Evolutionary conservation across 2,888 invertebrate genomes (phyloP).

Genomic region (Heteromyza rotundicornis): DNA sequence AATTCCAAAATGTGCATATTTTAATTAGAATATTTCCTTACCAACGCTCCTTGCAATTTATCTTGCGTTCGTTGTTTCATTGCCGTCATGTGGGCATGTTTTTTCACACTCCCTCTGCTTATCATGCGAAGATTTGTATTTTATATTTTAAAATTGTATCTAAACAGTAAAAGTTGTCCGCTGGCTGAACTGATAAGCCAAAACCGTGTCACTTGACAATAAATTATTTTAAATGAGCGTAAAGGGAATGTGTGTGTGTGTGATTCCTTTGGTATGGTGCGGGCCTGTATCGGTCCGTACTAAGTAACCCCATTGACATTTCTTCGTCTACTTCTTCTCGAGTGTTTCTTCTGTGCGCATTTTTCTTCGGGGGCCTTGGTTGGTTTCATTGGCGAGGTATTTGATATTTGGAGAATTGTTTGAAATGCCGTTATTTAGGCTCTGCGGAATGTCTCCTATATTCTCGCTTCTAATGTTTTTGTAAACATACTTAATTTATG

Average conservation of each 20-base stretch:
- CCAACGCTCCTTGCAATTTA: constrained; percentile 46
- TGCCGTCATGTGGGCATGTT: constrained; percentile 12
- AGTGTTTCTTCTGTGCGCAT: not conserved
- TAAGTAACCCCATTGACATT: not conserved
- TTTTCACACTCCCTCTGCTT: not conserved
- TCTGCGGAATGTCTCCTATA: not conserved
- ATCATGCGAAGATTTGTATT: too few relatives aligned
- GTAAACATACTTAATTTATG: constrained; percentile 3
- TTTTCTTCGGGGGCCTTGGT: not conserved
- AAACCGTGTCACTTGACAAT: constrained; percentile 53
- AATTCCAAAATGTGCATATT: constrained; percentile 56
- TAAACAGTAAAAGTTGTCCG: constrained; percentile 35
- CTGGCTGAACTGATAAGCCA: constrained; percentile 42
- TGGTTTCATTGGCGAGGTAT: not conserved
- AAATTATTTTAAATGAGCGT: constrained; percentile 60
- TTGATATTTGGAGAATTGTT: not conserved
- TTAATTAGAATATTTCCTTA: constrained; percentile 52
- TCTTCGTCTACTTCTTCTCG: not conserved
- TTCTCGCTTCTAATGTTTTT: not conserved
- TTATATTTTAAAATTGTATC: not conserved
- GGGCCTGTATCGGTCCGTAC: not conserved
- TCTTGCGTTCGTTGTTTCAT: constrained; percentile 33
- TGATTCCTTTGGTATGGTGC: constrained; percentile 1
- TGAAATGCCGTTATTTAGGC: not conserved
- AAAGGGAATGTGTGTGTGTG: constrained; percentile 33